Percentiles rank a stretch among this genome's conserved stretches.
These are phyloP conservation scores for Falco concolor DNA, from an alignment of 2,797 vertebrate genomes.

Conservation along the genomic window DNA sequence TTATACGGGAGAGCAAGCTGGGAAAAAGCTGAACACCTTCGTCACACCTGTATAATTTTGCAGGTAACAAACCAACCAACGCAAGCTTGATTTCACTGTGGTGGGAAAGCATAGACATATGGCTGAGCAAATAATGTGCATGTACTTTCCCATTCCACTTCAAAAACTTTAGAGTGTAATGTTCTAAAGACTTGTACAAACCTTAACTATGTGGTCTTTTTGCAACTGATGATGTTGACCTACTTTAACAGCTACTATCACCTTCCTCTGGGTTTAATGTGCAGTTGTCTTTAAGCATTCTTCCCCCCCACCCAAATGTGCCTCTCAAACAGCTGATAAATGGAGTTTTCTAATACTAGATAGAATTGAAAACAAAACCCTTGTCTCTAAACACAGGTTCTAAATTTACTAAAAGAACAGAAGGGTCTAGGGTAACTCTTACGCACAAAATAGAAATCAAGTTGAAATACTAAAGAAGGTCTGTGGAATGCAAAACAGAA, in stretches of 20 bases:
- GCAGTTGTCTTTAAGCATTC: neutral
- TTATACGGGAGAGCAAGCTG: neutral
- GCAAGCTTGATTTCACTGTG: neutral
- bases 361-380: neutral
- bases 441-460: neutral
- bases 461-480: neutral
- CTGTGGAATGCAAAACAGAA: neutral
- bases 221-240: neutral
- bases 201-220: neutral
- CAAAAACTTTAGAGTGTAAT: neutral
- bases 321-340: neutral
- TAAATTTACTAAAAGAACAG: neutral
- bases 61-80: neutral
- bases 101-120: neutral
- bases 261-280: neutral
- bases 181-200: neutral
- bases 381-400: neutral
- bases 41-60: neutral
- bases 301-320: neutral
- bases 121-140: neutral
- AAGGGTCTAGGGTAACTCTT: fast-evolving
- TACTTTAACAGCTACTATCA: neutral
- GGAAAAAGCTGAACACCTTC: neutral
- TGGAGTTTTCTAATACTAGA: neutral
- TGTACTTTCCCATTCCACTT: neutral